These are phyloP conservation scores for Sylvicola cinctus DNA, from an alignment of 2,888 invertebrate genomes.

Conservation along the genomic window DNA sequence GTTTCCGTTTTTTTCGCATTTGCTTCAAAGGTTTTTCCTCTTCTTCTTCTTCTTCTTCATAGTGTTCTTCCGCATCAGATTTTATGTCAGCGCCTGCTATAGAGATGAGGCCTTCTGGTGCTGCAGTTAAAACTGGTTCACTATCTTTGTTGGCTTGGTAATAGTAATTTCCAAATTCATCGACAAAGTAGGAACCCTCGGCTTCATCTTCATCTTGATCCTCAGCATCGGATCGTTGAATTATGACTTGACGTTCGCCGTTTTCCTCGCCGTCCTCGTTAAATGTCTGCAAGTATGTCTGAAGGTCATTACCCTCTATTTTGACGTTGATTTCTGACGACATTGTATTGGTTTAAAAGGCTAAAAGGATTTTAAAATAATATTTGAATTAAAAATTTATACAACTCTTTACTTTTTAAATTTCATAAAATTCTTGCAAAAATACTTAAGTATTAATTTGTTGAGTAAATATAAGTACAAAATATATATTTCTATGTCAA, in stretches of 20 bases:
- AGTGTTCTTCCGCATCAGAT: conserved; percentile 1
- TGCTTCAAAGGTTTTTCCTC: neutral
- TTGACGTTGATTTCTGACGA: conserved; percentile 14
- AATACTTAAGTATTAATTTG: too few relatives aligned
- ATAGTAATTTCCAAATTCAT: conserved; percentile 64
- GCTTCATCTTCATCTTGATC: conserved; percentile 28
- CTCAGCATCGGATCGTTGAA: conserved; percentile 4
- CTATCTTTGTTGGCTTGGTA: conserved; percentile 48
- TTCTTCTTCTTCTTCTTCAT: conserved; percentile 4
- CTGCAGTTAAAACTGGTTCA: conserved; percentile 40
- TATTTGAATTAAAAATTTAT: too few relatives aligned
- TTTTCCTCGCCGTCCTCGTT: conserved; percentile 21
- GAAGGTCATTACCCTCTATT: conserved; percentile 33
- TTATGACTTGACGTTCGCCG: conserved; percentile 6
- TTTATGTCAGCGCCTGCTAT: neutral
- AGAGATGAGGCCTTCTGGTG: conserved; percentile 28
- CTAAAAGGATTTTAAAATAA: too few relatives aligned
- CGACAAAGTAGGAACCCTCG: conserved; percentile 58
- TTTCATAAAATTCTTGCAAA: too few relatives aligned
- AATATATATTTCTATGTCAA: too few relatives aligned
- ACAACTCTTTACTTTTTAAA: too few relatives aligned
- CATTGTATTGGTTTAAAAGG: too few relatives aligned
- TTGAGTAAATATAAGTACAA: too few relatives aligned
- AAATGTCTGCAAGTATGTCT: conserved; percentile 61
- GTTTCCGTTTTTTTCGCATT: too few relatives aligned